Evolutionary conservation across 2,888 invertebrate genomes (phyloP), one percentile per base, ranked within the genome.

Genomic region (Drosophila meridiana): DNA sequence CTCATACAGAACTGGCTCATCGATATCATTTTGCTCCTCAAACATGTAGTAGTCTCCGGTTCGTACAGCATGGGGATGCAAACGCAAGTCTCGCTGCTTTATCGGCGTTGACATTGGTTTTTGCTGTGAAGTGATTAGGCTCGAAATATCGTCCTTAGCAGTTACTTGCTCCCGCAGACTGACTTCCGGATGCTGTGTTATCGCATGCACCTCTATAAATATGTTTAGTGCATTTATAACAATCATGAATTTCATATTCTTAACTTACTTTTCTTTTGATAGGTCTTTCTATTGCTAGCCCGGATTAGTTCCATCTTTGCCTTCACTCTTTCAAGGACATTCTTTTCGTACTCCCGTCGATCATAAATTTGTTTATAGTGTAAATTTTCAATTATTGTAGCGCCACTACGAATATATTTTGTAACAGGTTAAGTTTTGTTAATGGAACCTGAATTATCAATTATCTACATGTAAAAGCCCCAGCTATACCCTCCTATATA

Each of bases 21-120:
- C 96, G 59, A 96, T 96, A 81, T 96, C 96, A 83, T 96, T 96
- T 82, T 96, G 95, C 76, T 98, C 98, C 90, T 98, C 98, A 94
- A 99, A 99, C 98, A 99, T 98, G 94, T 98, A 99, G 94, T 99
- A 99, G 94, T 99, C 99, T n/a, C 99, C 99, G 62, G 98, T 98
- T 64, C 98, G 96, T 73, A 99, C 96, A 58, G 99, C 99, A 83
- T 95, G 96, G 0, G 96, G 95, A 70, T 97, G 96, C 13, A 90
- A 94, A 76, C 96, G 96, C 81, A 97, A 95, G 9, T 84, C 84
- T 0, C 78, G 68, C 2, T 50, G 68, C 50, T 81, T 84, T 0
- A 68, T 59, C 11, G 66, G 63, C 13, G 48, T 32, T 0, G 71
- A 34, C 4, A 47, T 50, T 9, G 53, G 26, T 4, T 26, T 69